phyloP scores from a whole-genome alignment of 2,113 vertebrate genomes.

The Pseudopipra pipra region DNA sequence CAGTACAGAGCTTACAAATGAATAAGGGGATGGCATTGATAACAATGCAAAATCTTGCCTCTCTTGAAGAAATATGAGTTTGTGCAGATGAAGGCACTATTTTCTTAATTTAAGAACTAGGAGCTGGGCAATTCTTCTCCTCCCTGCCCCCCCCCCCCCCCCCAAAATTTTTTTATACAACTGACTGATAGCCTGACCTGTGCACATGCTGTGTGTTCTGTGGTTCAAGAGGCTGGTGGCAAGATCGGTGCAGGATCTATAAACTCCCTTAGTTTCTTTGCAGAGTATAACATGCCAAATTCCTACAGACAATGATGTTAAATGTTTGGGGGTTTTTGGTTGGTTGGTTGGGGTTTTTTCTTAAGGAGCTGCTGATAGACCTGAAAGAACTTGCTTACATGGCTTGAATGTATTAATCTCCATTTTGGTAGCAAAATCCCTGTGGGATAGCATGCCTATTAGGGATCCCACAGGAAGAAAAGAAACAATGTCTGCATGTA shows the following conservation, averaged over 20 bases:
- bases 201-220: too few species aligned
- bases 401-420: background rate
- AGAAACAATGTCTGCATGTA: background rate
- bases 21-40: background rate
- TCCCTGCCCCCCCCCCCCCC: fast-evolving
- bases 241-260: background rate
- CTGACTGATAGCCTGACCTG: background rate
- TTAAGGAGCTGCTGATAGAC: background rate
- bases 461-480: background rate
- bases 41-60: background rate
- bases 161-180: background rate
- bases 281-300: background rate
- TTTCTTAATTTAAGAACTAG: background rate
- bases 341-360: background rate
- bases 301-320: background rate
- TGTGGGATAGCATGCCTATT: background rate
- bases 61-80: background rate
- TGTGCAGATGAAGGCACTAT: background rate
- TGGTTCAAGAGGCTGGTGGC: background rate
- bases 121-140: background rate
- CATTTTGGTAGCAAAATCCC: background rate
- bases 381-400: background rate
- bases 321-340: background rate
- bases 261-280: slow-evolving; percentile 25
- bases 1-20: background rate